Base-by-base conservation (phyloP, 2,888 invertebrate species). In the Lithophane semibrunnea region DNA sequence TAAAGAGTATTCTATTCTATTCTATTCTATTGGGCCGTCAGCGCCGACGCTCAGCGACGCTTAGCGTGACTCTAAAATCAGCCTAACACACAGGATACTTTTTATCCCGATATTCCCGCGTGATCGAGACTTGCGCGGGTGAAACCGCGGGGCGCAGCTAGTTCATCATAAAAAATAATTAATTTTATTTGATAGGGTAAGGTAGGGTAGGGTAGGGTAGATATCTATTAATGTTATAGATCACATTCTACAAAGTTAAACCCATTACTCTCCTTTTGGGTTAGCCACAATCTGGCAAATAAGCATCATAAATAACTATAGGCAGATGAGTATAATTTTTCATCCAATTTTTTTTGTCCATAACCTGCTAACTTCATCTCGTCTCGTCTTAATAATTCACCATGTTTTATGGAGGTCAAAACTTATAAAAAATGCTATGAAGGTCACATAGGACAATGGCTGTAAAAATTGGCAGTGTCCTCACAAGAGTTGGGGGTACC, bases 391-490 rank as follows among this genome's bases (percentile, higher is more conserved):
- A 82, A 63, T 24, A 68, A 68, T 64, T 29, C 63, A 60, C 3
- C 3, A 24, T 60, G 2, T 60, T 79, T 77, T 71, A 80, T 68
- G 2, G 21, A 64, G 61, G 83, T 71, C 70, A 67, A 7, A 54
- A 60, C 47, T 73, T 47, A 80, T 58, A 71, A 63, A 65, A 70
- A 67, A 60, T 52, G 8, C 68, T 9, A 3, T 0, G 3, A 81
- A 78, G 72, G 83, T 83, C 65, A 61, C n/a, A 65, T 5, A 78
- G 52, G 21, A 73, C 18, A 80, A 80, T 52, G 24, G 49, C 58
- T 37, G 49, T 63, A 63, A 83, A 83, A 79, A 63, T 58, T 82
- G 84, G 80, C 84, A 72, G 58, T 65, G 64, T 47, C 37, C 74
- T 18, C 9, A 56, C 52, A 69, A 84, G 68, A 80, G 60, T 75